A percentile compares a stretch with the other conserved stretches of the same genome.
Evolutionary conservation across 2,797 vertebrate species (phyloP).

Genomic region (Peromyscus attwateri): DNA sequence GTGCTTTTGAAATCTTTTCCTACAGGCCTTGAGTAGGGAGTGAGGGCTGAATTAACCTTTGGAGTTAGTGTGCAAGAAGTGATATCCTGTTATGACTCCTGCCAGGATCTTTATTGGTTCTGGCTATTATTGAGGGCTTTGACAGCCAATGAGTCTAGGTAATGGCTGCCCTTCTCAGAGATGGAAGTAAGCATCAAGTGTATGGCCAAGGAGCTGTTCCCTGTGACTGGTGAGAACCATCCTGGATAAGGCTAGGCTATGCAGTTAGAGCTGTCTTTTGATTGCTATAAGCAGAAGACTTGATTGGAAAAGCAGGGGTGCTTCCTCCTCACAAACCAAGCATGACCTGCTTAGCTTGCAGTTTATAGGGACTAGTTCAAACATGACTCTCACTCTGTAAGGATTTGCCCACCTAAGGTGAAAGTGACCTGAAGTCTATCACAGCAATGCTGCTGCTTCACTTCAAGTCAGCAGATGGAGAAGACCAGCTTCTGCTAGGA

Average conservation of each 20-base stretch:
- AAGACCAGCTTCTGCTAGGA: background rate
- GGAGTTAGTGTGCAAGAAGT: background rate
- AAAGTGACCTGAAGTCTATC: background rate
- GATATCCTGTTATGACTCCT: conserved; percentile 22
- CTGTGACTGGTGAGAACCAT: background rate
- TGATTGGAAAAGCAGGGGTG: background rate
- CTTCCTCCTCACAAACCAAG: background rate
- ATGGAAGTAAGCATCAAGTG: background rate
- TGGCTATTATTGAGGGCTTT: background rate
- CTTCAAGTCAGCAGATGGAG: background rate
- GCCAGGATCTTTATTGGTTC: background rate
- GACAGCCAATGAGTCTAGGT: background rate
- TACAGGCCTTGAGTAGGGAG: background rate
- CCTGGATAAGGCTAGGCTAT: background rate
- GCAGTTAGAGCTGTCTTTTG: background rate
- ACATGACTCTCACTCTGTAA: background rate
- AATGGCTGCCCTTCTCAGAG: conserved; percentile 3
- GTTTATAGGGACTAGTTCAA: background rate
- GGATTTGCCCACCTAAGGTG: background rate
- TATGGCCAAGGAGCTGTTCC: conserved; percentile 5
- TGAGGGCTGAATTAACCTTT: conserved; percentile 7
- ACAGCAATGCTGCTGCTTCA: background rate
- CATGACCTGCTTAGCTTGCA: background rate
- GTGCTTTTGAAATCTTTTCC: conserved; percentile 72
- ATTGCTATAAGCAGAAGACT: background rate